Base-by-base conservation (phyloP, 2,113 vertebrate species). In the Smithornis capensis region DNA sequence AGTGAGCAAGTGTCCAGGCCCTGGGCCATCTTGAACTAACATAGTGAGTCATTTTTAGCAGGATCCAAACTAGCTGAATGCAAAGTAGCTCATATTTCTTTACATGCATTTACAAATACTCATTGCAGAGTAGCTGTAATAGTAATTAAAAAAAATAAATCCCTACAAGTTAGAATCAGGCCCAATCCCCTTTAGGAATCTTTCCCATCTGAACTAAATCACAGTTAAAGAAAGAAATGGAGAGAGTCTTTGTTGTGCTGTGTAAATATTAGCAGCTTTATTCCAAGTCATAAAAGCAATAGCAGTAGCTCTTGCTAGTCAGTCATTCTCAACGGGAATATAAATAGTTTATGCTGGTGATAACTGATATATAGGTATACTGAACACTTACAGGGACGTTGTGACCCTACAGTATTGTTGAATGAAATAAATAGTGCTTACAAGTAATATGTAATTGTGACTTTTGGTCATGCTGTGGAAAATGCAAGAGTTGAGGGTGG, bases 351-450 rank as follows among this genome's bases (percentile, higher is more conserved):
- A 89, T 11, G 2, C 28, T 76, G 40, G 9, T 53, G 85, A 68
- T 76, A 82, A 57, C 45, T 84, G 53, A 59, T 81, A 79, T 92
- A 75, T 49, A 60, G 59, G 25, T 64, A 27, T 88, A 49, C 55
- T 49, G 62, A 71, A 57, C 5, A 38, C 15, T 62, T 42, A 35
- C 9, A 24, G 56, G 40, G 38, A 3, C 42, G 14, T 25, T 82
- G 47, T 9, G 37, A 62, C 47, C 83, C 24, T 91, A 23, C 19
- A 75, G 12, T 53, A 83, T 69, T 81, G 40, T 70, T 79, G 27
- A 28, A 77, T 71, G 56, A 80, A 86, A 70, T 89, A 88, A 90
- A n/a, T 69, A 24, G 15, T 52, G 19, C 86, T 75, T 81, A n/a
- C 5, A 65, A 31, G 42, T 84, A 90, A 40, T 38, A 25, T 17